Base-by-base conservation (phyloP, 2,888 invertebrate species). In the Heteropelma amictum region DNA sequence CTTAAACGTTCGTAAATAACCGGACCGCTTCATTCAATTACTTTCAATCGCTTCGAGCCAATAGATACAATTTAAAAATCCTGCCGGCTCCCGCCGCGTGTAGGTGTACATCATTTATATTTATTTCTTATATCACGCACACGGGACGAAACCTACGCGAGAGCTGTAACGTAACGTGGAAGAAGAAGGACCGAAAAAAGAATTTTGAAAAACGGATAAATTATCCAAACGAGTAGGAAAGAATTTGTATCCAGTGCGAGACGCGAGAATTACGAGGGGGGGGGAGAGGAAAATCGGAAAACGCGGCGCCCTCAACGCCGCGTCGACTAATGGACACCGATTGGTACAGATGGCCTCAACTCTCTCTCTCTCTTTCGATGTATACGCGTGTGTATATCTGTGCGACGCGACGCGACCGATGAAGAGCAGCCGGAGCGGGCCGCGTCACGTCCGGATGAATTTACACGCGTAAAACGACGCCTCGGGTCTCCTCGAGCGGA, bases 1-100 rank as follows among this genome's bases (percentile, higher is more conserved):
- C 87, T 88, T 87, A 88, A 89, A 88, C 88, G 88, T 89, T 89
- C 88, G 88, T 89, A 89, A 89, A 89, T 88, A 89, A 88, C 88
- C 87, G 87, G 81, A 78, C 86, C 85, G 88, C 88, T 89, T 89
- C 88, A 88, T 89, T 88, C 89, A 89, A 89, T 89, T 89, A 89
- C 89, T 88, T 89, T 88, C 89, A 89, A 89, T 89, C 88, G 88
- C 86, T 88, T 85, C 86, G 86, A 85, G 87, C 89, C 89, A 88
- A 88, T 88, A 88, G 87, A 88, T 89, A 89, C 87, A 88, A 89
- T 89, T 89, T 89, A 88, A 86, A 88, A 88, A 88, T 78, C 77
- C 79, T 70, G 47, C 68, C 60, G 70, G 61, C 54, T 28, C 53
- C 65, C 68, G 65, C 35, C 12, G 28, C 12, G 10, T 58, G 23